Evolutionary conservation across 1,140 invertebrate species (phyloP).

Genomic region (Eufriesea mexicana): DNA sequence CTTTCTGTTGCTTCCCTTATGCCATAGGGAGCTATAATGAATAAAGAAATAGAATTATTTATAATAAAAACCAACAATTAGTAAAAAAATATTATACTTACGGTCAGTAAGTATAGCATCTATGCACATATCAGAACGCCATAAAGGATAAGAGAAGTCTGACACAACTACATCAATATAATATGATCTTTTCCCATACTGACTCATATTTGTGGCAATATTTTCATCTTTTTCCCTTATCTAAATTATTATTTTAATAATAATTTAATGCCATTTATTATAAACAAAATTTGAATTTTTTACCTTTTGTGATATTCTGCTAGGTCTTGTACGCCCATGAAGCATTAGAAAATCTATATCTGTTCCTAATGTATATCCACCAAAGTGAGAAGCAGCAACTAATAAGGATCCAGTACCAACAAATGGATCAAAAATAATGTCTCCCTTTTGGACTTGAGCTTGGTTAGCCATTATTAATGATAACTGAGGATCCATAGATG

Average conservation of each 20-base stretch:
- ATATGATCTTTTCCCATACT: slow-evolving; percentile 89
- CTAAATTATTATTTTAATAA: slow-evolving; percentile 76
- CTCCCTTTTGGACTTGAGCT: slow-evolving; percentile 88
- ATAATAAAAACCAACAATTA: background rate
- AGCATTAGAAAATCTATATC: slow-evolving; percentile 97
- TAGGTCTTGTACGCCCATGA: slow-evolving; percentile 92
- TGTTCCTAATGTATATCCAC: slow-evolving; percentile 93
- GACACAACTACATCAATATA: slow-evolving; percentile 95
- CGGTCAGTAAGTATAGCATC: slow-evolving; percentile 97
- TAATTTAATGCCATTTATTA: slow-evolving; percentile 5
- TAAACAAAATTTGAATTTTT: slow-evolving; percentile 31
- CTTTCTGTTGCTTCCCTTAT: slow-evolving; percentile 95
- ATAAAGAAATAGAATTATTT: slow-evolving; percentile 17
- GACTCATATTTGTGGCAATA: slow-evolving; percentile 91
- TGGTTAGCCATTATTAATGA: slow-evolving; percentile 97
- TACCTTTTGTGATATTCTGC: slow-evolving; percentile 88
- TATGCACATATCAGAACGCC: slow-evolving; percentile 87
- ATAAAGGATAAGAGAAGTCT: slow-evolving; percentile 93
- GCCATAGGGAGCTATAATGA: slow-evolving; percentile 94
- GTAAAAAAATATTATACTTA: slow-evolving; percentile 83
- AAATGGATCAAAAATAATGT: slow-evolving; percentile 96
- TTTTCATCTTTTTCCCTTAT: slow-evolving; percentile 91
- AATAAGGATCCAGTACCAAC: slow-evolving; percentile 97
- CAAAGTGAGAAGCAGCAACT: slow-evolving; percentile 95
- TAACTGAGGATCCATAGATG: slow-evolving; percentile 97